Evolutionary conservation across 2,888 invertebrate genomes (phyloP), one percentile per base, ranked within the genome.

Genomic region (Mesorhabditis sp.): DNA sequence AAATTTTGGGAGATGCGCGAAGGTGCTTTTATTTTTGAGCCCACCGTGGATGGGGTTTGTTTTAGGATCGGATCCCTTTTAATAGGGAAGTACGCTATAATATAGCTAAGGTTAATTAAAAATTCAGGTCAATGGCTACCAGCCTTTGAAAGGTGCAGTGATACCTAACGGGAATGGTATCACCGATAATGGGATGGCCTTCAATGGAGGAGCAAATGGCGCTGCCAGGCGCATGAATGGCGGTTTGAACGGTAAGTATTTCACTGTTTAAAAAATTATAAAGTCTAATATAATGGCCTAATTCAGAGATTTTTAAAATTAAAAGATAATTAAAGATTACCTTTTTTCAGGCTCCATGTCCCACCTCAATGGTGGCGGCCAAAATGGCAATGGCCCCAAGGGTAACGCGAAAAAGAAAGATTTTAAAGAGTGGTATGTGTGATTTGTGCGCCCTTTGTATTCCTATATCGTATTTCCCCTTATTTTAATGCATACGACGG

Each of bases 361-460:
- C 58, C 66, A 68, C 7, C 62, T 61, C 62, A 76, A 76, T 61
- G 71, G 74, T 41, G 77, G 77, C 73, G 77, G 77, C 73, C 76
- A 76, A 69, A 75, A 76, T 69, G 72, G 74, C 65, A 71, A 71
- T 69, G 67, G 68, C 43, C 69, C 70, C 62, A 69, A 71, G 67
- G 67, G 74, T 72, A 64, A 65, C n/a, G 76, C 72, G 6, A 77
- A 79, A 72, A 82, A 82, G 73, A 83, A 82, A 67, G 83, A 83
- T 72, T 83, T 83, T 73, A 83, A 83, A 68, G 83, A 83, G 76
- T 83, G 83, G 83, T 83, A 83, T 72, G 82, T 83, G 69, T 82
- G 72, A 75, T 28, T 7, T 63, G 7, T 63, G 7, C 41, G 13
- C 64, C 10, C 58, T 58, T 13, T 58, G 6, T 50, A 10, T 50